Evolutionary conservation across 2,888 invertebrate genomes (phyloP), one percentile per base, ranked within the genome.

Genomic region (Busseola fusca): DNA sequence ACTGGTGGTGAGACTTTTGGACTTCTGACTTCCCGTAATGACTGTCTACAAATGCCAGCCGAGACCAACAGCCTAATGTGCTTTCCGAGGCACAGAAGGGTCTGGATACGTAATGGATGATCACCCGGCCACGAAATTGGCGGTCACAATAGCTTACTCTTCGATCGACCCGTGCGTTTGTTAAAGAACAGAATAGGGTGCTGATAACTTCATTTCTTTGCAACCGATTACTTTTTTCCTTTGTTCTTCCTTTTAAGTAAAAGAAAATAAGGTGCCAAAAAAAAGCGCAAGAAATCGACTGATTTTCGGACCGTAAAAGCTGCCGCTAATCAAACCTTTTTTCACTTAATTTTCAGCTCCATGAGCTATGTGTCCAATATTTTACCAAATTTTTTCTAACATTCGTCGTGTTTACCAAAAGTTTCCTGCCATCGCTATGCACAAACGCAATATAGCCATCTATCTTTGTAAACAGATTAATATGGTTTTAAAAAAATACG

Each of bases 371-470:
- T 3, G 21, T 18, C 9, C 14, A 27, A 56, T 72, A n/a, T 5
- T 5, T 40, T 40, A 54, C 34, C 16, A 60, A 14, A 3, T 18
- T 58, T 48, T 54, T 72, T 66, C 56, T 7, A 10, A n/a, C 10
- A n/a, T 10, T n/a, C n/a, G n/a, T 50, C 10, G 48, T n/a, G 10
- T n/a, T 56, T 34, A 34, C 5, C 42, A 64, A 16, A 21, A 18
- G 25, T 54, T 66, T 66, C 42, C 65, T 66, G 42, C 48, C 48
- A 64, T 56, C 16, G 54, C 21, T 62, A 30, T 42, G 42, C 18
- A n/a, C n/a, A 81, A 76, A 78, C 71, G 71, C 81, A 37, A 70
- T 50, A 12, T 3, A 56, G 54, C 25, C 5, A 80, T 78, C 10
- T 67, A 52, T 72, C 72, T 71, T 64, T 30, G 50, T 58, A 56